These are phyloP conservation scores for Mus pahari DNA, from an alignment of 2,113 vertebrate species.

Conservation along the genomic window DNA sequence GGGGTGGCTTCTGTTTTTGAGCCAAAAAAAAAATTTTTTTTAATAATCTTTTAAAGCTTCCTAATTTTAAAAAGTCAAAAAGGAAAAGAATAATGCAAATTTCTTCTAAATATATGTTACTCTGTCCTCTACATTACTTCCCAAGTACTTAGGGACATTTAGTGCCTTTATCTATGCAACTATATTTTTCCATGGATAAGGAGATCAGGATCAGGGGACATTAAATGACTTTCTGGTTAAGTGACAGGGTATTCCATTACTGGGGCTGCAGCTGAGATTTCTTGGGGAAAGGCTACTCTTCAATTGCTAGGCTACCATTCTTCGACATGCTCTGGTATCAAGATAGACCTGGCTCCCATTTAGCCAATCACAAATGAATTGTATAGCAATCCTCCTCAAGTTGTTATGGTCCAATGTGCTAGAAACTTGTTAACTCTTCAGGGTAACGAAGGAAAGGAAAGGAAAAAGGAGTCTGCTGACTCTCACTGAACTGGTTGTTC, in stretches of 20 bases:
- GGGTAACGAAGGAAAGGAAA: background rate
- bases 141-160: background rate
- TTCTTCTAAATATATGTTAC: background rate
- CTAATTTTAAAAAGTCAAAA: constrained; percentile 57
- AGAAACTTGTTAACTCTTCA: constrained; percentile 25
- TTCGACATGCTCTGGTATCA: background rate
- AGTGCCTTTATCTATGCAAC: background rate
- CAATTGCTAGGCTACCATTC: background rate
- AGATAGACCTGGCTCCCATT: background rate
- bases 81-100: background rate
- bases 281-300: background rate
- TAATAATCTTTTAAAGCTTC: constrained; percentile 17
- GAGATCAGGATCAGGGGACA: constrained; percentile 75
- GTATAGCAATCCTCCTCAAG: background rate
- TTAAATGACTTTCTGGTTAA: background rate
- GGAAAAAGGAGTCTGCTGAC: background rate
- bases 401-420: background rate
- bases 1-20: background rate
- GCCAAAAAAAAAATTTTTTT: background rate
- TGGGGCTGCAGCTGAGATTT: background rate
- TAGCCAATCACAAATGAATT: background rate
- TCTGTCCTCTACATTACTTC: background rate
- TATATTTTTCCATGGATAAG: background rate
- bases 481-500: background rate
- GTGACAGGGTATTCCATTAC: constrained; percentile 5